Conservation (phyloP, 2,113 vertebrate genomes). For the Stegastes partitus region DNA sequence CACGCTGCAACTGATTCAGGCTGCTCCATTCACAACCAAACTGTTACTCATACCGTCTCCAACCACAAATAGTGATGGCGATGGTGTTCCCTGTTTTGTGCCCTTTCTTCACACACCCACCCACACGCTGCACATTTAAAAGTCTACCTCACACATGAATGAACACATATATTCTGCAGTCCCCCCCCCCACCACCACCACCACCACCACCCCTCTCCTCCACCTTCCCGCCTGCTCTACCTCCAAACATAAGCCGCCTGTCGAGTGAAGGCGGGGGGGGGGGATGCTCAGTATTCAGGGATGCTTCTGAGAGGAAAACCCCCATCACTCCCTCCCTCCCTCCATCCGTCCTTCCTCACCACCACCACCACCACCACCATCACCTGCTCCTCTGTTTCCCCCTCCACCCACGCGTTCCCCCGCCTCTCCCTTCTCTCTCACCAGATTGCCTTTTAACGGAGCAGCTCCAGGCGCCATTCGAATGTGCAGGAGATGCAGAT, state of each 20-base stretch:
- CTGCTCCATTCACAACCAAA: slow-evolving; percentile 38
- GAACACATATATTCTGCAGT: slow-evolving; percentile 45
- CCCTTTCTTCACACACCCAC: slow-evolving; percentile 18
- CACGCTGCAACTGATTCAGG: not conserved
- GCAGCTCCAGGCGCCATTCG: slow-evolving; percentile 42
- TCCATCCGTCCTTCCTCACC: not conserved
- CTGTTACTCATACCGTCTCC: slow-evolving; percentile 27
- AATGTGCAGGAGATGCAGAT: slow-evolving; percentile 67
- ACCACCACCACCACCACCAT: slow-evolving; percentile 18
- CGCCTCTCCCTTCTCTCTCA: slow-evolving; percentile 36
- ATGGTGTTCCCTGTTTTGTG: slow-evolving; percentile 35
- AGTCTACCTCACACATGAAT: slow-evolving; percentile 47
- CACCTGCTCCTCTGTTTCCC: slow-evolving; percentile 53
- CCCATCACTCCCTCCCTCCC: slow-evolving; percentile 16
- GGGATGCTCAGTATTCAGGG: slow-evolving; percentile 50
- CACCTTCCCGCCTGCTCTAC: slow-evolving; percentile 21
- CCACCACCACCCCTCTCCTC: slow-evolving; percentile 17
- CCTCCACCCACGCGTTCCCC: slow-evolving; percentile 55
- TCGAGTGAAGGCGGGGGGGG: too few species aligned
- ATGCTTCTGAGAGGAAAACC: slow-evolving; percentile 70
- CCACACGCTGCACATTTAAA: slow-evolving; percentile 44
- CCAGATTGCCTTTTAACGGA: slow-evolving; percentile 70
- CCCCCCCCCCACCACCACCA: slow-evolving; percentile 3
- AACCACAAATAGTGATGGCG: slow-evolving; percentile 8
- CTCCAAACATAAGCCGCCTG: slow-evolving; percentile 14